Evolutionary conservation across 2,888 invertebrate genomes (phyloP), one percentile per base, ranked within the genome.

Genomic region (Amiota mariae): DNA sequence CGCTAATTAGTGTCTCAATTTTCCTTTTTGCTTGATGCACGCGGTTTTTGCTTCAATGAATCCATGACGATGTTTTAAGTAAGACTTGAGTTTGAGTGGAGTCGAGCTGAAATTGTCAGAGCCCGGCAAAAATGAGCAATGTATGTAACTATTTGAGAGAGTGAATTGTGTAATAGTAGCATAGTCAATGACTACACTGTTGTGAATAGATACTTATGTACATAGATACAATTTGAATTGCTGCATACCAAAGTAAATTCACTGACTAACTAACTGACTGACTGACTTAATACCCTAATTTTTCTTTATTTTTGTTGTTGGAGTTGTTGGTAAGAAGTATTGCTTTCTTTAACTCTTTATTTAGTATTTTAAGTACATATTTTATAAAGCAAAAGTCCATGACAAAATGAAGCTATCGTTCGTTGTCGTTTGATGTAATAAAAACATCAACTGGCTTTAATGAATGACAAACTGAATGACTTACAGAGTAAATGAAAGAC

Each of bases 1-100:
- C 83, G 81, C 86, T 84, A 84, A 84, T 84, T 84, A 85, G 86
- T 81, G 81, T 77, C 82, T 78, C 77, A 81, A 79, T 81, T 82
- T 80, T 64, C 81, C 77, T 78, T 78, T 78, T 78, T 71, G 36
- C 36, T 36, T 36, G 8, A 6, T 36, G 36, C 36, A 51, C 13
- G 46, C 20, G 36, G 48, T 49, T 18, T 66, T 63, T 46, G 63
- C 46, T n/a, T 24, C 46, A 46, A 36, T 36, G 13, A 24, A 24
- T 20, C 36, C 46, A 46, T 10, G 3, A 3, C 49, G 70, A 83
- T n/a, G n/a, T n/a, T 84, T 85, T 83, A 77, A 82, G 77, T 78
- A 83, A 86, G 79, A 79, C 75, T 77, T 77, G 75, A 78, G 61
- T 73, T n/a, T n/a, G n/a, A n/a, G n/a, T n/a, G n/a, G 57, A 47